phyloP scores from a whole-genome alignment of 2,113 vertebrate genomes.

The Merops nubicus region DNA sequence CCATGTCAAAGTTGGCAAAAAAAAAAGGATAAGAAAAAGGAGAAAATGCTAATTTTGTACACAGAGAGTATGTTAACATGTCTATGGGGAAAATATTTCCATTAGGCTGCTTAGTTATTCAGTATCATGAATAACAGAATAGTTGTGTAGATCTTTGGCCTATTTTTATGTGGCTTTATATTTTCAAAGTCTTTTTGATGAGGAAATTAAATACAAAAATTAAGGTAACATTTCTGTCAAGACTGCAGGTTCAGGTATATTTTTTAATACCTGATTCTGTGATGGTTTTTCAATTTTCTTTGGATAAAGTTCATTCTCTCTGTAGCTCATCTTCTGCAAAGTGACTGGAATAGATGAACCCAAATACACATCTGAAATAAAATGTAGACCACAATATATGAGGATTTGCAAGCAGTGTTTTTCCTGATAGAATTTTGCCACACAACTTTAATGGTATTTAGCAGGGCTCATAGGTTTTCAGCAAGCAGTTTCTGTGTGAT shows the following conservation, averaged over 20 bases:
- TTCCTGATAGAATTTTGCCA: background rate
- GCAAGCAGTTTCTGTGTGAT: background rate
- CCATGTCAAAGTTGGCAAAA: too few species aligned
- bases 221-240: background rate
- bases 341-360: background rate
- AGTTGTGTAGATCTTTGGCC: background rate
- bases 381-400: background rate
- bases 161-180: background rate
- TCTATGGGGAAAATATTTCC: background rate
- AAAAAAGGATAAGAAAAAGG: background rate
- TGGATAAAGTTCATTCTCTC: background rate
- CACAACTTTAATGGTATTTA: background rate
- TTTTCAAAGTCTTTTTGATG: background rate
- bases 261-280: background rate
- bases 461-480: background rate
- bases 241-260: background rate
- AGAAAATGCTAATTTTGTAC: background rate
- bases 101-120: background rate
- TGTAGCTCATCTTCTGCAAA: background rate
- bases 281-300: background rate
- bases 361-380: background rate
- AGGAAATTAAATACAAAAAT: background rate
- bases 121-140: background rate
- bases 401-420: background rate
- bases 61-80: background rate